Percentiles rank a stretch among this genome's conserved stretches.
Conservation (phyloP, 2,888 invertebrate species). For the Physocephala rufipes region DNA sequence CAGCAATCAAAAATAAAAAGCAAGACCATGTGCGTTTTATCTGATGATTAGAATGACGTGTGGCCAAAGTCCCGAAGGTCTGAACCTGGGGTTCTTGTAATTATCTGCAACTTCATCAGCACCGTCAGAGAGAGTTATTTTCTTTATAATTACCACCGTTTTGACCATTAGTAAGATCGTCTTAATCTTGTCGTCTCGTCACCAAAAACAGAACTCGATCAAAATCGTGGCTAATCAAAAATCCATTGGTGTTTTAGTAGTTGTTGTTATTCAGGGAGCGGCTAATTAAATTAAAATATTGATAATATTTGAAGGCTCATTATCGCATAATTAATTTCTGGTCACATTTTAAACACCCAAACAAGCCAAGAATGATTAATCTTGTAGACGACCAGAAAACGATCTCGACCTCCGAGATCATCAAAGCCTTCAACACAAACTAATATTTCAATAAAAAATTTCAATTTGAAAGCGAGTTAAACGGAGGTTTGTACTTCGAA, state of each 20-base stretch:
- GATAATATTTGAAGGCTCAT: too few relatives aligned
- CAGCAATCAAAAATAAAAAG: neutral
- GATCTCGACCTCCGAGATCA: slow-evolving; percentile 15
- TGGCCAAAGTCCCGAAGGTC: neutral
- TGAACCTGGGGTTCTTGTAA: too few relatives aligned
- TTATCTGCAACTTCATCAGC: too few relatives aligned
- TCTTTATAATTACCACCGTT: neutral
- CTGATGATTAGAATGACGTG: slow-evolving; percentile 14
- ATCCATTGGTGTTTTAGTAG: too few relatives aligned
- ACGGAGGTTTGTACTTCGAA: slow-evolving; percentile 19
- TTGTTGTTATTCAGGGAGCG: neutral
- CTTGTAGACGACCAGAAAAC: neutral
- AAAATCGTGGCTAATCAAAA: too few relatives aligned
- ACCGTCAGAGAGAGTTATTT: neutral
- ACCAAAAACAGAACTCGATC: slow-evolving; percentile 28
- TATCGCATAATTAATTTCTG: slow-evolving; percentile 35
- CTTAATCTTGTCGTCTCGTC: slow-evolving; percentile 40
- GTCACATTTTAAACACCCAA: slow-evolving; percentile 16
- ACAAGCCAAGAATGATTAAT: neutral
- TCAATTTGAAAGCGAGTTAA: slow-evolving; percentile 33
- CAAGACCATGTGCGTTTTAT: neutral
- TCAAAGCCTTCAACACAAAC: slow-evolving; percentile 26
- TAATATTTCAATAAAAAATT: slow-evolving; percentile 37
- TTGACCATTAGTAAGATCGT: slow-evolving; percentile 31
- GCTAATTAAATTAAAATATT: slow-evolving; percentile 18